These are phyloP conservation scores for Saccopteryx leptura DNA, from an alignment of 2,113 vertebrate genomes.

Conservation along the genomic window DNA sequence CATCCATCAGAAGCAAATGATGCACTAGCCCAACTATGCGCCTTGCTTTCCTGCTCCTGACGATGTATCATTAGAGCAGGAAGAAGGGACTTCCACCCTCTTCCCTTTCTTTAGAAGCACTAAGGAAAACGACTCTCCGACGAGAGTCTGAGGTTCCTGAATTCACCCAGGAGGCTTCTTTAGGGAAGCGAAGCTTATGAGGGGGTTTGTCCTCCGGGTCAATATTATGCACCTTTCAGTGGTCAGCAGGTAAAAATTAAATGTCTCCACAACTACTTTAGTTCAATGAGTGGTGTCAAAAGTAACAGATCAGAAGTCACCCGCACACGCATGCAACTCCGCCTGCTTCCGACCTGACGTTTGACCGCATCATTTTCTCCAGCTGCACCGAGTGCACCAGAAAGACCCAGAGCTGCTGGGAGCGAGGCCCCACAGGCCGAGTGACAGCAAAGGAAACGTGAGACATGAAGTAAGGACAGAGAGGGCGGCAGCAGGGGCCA, in stretches of 20 bases:
- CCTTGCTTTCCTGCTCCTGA: not conserved
- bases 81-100: slow-evolving; percentile 26
- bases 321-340: slow-evolving; percentile 75
- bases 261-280: not conserved
- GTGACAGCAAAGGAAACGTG: not conserved
- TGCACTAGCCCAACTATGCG: not conserved
- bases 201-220: not conserved
- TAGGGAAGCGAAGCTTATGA: not conserved
- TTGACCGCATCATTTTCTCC: slow-evolving; percentile 78
- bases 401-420: slow-evolving; percentile 60
- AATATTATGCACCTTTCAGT: slow-evolving; percentile 81
- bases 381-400: slow-evolving; percentile 55
- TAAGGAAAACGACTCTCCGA: slow-evolving; percentile 30
- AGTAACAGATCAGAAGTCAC: slow-evolving; percentile 32
- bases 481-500: slow-evolving; percentile 44
- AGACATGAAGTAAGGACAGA: slow-evolving; percentile 59
- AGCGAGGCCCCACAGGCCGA: not conserved
- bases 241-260: slow-evolving; percentile 5
- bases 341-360: slow-evolving; percentile 63
- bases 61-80: not conserved
- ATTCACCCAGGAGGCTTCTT: slow-evolving; percentile 18
- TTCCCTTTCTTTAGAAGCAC: slow-evolving; percentile 16
- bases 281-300: not conserved
- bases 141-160: slow-evolving; percentile 11
- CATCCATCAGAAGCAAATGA: not conserved